phyloP scores from a whole-genome alignment of 1,140 invertebrate genomes.

The Drosophila tani region DNA sequence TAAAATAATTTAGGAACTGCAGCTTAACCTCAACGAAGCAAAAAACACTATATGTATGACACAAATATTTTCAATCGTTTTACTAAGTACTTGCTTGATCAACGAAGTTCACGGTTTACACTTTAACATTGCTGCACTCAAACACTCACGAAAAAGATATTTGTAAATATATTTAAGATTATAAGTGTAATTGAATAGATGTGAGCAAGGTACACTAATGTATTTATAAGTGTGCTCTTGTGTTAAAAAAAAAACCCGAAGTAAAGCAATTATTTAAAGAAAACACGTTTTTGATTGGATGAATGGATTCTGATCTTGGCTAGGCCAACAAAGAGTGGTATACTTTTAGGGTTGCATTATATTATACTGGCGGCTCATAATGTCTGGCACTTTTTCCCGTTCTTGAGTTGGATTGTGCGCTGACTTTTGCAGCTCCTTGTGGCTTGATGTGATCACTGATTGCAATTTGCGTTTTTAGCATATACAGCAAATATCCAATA shows the following conservation, averaged over 20 bases:
- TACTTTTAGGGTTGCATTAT: slow-evolving; percentile 8
- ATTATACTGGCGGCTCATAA: neutral
- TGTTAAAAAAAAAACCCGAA: slow-evolving; percentile 52
- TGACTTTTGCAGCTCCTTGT: too few species aligned
- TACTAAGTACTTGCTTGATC: slow-evolving; percentile 41
- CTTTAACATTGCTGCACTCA: slow-evolving; percentile 19
- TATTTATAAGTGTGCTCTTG: slow-evolving; percentile 62
- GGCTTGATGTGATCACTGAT: too few species aligned
- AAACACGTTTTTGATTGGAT: neutral
- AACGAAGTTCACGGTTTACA: slow-evolving; percentile 23
- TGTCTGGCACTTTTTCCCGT: neutral
- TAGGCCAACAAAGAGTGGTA: neutral
- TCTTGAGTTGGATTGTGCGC: too few species aligned
- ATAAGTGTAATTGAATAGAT: slow-evolving; percentile 63
- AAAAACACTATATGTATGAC: slow-evolving; percentile 8
- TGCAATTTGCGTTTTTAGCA: too few species aligned
- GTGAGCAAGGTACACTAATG: slow-evolving; percentile 40
- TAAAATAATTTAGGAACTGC: slow-evolving; percentile 26
- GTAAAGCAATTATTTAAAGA: slow-evolving; percentile 54
- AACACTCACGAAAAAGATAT: slow-evolving; percentile 52
- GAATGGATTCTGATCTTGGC: slow-evolving; percentile 7
- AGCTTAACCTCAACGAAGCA: slow-evolving; percentile 36
- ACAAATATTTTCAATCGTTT: slow-evolving; percentile 33
- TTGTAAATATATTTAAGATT: slow-evolving; percentile 73
- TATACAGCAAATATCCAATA: too few species aligned